These are phyloP conservation scores for Odocoileus virginianus DNA, from an alignment of 2,113 vertebrate genomes.

Conservation along the genomic window DNA sequence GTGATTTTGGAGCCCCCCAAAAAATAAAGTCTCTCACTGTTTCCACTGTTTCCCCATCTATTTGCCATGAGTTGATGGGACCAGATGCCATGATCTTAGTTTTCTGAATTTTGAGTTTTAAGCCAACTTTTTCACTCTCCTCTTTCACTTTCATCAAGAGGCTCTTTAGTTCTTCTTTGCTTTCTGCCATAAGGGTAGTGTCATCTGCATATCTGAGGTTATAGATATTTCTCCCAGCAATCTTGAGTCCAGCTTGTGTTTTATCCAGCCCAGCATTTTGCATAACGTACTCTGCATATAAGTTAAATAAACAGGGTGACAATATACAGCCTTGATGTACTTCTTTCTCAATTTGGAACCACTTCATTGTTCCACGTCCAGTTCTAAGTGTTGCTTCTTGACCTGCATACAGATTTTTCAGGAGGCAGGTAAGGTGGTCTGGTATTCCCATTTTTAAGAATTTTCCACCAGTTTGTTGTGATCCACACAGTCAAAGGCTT, in stretches of 20 bases:
- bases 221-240: neutral
- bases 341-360: neutral
- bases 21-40: neutral
- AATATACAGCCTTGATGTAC: neutral
- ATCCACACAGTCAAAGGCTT: neutral
- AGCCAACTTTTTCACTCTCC: neutral
- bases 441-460: neutral
- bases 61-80: neutral
- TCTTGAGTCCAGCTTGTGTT: neutral
- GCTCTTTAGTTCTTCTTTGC: fast-evolving
- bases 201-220: neutral
- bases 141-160: neutral
- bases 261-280: neutral
- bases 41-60: neutral
- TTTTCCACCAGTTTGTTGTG: neutral
- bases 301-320: neutral
- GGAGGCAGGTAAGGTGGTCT: neutral
- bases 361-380: neutral
- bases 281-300: neutral
- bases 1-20: neutral
- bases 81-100: neutral
- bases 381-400: neutral
- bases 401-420: neutral
- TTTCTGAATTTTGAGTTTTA: neutral
- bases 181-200: neutral